A percentile compares a stretch with the other conserved stretches of the same genome.
These are phyloP conservation scores for Penaeus chinensis DNA, from an alignment of 1,140 invertebrate genomes.

Conservation along the genomic window DNA sequence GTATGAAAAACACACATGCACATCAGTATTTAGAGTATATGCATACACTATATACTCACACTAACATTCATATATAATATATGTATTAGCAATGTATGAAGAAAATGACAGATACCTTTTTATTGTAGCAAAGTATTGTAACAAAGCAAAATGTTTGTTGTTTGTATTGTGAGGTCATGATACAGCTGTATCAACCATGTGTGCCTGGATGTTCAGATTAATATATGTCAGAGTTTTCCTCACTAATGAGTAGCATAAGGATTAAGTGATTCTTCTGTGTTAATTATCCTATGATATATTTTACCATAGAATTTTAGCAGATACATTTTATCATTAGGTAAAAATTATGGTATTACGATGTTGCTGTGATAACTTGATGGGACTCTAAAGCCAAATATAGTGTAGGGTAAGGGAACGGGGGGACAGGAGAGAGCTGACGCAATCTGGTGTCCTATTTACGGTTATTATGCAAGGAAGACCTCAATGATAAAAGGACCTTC, in stretches of 20 bases:
- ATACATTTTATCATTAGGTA: slow-evolving; percentile 17
- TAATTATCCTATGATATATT: slow-evolving; percentile 19
- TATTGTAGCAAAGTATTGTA: too few relatives aligned
- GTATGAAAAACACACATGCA: too few relatives aligned
- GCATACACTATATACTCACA: too few relatives aligned
- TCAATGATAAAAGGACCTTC: too few relatives aligned
- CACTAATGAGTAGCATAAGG: slow-evolving; percentile 1
- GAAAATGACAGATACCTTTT: too few relatives aligned
- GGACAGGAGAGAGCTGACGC: neutral
- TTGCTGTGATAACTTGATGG: slow-evolving; percentile 16
- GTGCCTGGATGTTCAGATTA: slow-evolving; percentile 40
- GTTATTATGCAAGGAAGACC: too few relatives aligned
- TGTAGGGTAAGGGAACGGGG: too few relatives aligned
- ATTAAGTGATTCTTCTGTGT: neutral
- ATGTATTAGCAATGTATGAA: too few relatives aligned
- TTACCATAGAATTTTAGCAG: neutral
- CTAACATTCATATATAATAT: too few relatives aligned
- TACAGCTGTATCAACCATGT: slow-evolving; percentile 28
- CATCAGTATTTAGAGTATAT: too few relatives aligned
- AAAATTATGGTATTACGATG: slow-evolving; percentile 6
- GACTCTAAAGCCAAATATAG: neutral
- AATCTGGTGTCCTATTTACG: neutral
- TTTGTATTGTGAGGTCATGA: slow-evolving; percentile 16
- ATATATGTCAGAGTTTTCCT: slow-evolving; percentile 19
- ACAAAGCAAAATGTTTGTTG: neutral